Percentiles rank a stretch among this genome's conserved stretches.
phyloP scores from a whole-genome alignment of 1,140 invertebrate species.

The Triops longicaudatus region DNA sequence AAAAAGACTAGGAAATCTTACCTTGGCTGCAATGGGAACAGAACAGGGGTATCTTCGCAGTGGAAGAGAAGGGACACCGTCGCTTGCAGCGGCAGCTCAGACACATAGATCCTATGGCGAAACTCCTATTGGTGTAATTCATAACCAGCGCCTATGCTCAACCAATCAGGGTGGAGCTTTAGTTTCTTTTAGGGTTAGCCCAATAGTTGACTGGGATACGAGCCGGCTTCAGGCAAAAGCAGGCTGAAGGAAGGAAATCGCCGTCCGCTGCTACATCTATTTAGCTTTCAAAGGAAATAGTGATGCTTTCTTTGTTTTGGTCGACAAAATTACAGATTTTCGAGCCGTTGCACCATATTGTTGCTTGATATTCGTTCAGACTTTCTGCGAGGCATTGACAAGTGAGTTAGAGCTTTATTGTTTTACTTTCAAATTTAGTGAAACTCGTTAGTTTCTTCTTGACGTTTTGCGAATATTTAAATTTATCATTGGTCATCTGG shows the following conservation, averaged over 20 bases:
- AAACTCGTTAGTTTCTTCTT: no score
- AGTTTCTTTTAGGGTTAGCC: slow-evolving; percentile 12
- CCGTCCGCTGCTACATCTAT: slow-evolving; percentile 10
- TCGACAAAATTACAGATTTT: neutral
- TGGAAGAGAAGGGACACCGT: slow-evolving; percentile 14
- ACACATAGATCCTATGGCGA: neutral
- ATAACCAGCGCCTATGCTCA: neutral
- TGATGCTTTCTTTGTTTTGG: neutral
- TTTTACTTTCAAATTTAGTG: no score
- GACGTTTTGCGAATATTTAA: no score
- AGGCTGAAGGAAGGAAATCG: slow-evolving; percentile 6
- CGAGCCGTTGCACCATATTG: neutral
- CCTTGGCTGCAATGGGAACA: slow-evolving; percentile 10
- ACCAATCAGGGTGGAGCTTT: neutral
- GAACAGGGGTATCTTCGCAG: slow-evolving; percentile 14
- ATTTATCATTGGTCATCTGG: no score
- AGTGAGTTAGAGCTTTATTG: no score
- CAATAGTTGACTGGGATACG: slow-evolving; percentile 14
- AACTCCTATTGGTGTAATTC: neutral
- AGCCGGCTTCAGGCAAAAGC: slow-evolving; percentile 1
- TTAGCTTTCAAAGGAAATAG: neutral
- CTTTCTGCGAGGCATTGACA: no score
- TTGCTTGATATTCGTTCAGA: no score
- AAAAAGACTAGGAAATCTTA: slow-evolving; percentile 4
- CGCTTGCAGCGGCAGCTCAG: slow-evolving; percentile 5